Percentiles rank a stretch among this genome's conserved stretches.
Conservation (phyloP, 2,888 invertebrate species). For the Tenthredo distinguenda region DNA sequence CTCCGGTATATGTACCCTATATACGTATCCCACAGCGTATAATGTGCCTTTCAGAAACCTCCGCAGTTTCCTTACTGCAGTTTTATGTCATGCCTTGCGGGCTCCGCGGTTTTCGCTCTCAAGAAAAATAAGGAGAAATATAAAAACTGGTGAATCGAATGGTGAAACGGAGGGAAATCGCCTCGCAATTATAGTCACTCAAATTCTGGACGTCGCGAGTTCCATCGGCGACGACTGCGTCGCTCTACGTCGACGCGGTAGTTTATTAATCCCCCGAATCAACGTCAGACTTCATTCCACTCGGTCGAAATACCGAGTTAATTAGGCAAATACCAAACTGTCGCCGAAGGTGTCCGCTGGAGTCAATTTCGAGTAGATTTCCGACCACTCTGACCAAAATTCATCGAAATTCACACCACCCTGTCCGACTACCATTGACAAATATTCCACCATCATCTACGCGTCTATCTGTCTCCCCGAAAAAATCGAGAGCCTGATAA, state of each 20-base stretch:
- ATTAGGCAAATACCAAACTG: conserved; percentile 43
- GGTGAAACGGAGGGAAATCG: not conserved
- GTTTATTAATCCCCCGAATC: conserved; percentile 38
- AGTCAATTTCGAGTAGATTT: conserved; percentile 39
- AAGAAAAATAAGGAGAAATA: not conserved
- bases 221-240: not conserved
- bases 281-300: conserved; percentile 37
- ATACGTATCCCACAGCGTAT: not conserved
- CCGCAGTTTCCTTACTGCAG: conserved; percentile 30
- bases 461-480: not conserved
- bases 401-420: not conserved
- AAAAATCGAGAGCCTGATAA: not conserved
- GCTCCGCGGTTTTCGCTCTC: not conserved
- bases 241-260: not conserved
- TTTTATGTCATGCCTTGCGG: conserved; percentile 20
- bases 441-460: not conserved
- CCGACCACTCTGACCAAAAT: not conserved
- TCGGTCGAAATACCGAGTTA: conserved; percentile 32
- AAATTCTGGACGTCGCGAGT: not conserved
- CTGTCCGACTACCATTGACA: not conserved
- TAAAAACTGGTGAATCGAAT: not conserved
- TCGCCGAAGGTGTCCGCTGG: conserved; percentile 27
- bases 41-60: conserved; percentile 34
- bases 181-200: conserved; percentile 5
- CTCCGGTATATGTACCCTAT: not conserved